Base-by-base conservation (phyloP, 1,140 invertebrate species). In the Apis cerana region DNA sequence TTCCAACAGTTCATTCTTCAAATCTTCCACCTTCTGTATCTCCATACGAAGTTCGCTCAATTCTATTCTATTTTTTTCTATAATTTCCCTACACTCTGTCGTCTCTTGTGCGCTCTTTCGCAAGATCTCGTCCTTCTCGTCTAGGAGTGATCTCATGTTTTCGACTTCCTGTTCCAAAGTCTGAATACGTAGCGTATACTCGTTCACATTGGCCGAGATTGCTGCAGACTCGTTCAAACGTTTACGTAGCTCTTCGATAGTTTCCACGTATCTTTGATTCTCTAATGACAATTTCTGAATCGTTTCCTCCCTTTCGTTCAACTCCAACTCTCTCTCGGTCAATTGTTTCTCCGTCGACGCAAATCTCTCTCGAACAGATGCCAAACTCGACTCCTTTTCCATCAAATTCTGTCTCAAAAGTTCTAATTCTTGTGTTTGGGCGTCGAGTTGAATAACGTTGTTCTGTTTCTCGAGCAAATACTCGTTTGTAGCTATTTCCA, bases 91-190 rank as follows among this genome's bases (percentile, higher is more conserved):
- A 23, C 74, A 50, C 4, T 78, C 64, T 3, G 3, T 0, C 0
- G 79, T 58, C 15, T 91, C 72, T 7, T 89, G 69, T 7, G 68
- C 61, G 4, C 84, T 64, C 33, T 81, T 64, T 4, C 70, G n/a
- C 23, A 92, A 74, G 48, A 69, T 59, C 0, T 33, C 33, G 19
- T 91, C 89, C 19, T 89, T 91, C 7, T 88, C 89, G 1, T 15
- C 61, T 2, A 91, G 23, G 2, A 15, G 27, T 3, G 27, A 21
- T 27, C 15, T 84, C 27, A 89, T 11, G 11, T 61, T 68, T 54
- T 87, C 80, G 12, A 91, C 72, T 82, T 90, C 76, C 83, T 90
- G n/a, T 8, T 91, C 88, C 48, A 94, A 76, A 52, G 91, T 91
- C 15, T 88, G 85, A 81, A 90, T 59, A 15, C 76, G 84, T 17